A percentile compares a stretch with the other conserved stretches of the same genome.
These are phyloP conservation scores for Sialis fuliginosa DNA, from an alignment of 2,888 invertebrate genomes.

Conservation along the genomic window DNA sequence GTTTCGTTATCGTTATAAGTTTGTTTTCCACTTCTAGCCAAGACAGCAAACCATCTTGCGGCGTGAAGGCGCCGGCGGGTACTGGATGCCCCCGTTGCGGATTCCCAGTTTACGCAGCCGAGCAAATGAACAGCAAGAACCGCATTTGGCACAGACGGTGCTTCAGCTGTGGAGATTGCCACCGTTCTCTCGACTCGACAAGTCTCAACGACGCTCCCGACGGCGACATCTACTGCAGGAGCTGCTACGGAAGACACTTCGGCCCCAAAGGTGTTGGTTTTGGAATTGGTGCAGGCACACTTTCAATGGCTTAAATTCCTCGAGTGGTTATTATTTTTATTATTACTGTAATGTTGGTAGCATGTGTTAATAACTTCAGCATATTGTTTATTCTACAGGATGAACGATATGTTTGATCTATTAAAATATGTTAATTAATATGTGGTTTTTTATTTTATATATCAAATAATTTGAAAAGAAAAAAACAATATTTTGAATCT, in stretches of 20 bases:
- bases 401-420: too few species aligned
- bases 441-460: not conserved
- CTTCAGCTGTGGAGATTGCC: slow-evolving; percentile 81
- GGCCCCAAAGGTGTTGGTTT: slow-evolving; percentile 82
- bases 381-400: too few species aligned
- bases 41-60: slow-evolving; percentile 47
- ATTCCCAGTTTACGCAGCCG: slow-evolving; percentile 85
- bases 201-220: slow-evolving; percentile 83
- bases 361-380: not conserved
- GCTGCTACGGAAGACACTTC: slow-evolving; percentile 74
- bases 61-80: slow-evolving; percentile 54
- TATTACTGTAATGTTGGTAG: not conserved
- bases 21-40: slow-evolving; percentile 29
- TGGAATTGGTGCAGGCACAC: slow-evolving; percentile 78
- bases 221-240: slow-evolving; percentile 83
- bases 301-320: slow-evolving; percentile 60
- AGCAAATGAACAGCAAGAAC: slow-evolving; percentile 91
- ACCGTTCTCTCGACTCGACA: slow-evolving; percentile 73
- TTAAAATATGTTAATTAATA: too few species aligned
- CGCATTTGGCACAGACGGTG: slow-evolving; percentile 85
- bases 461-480: not conserved
- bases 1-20: too few species aligned
- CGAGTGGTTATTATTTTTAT: not conserved
- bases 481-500: not conserved
- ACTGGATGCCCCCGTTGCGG: slow-evolving; percentile 77